A percentile compares a stretch with the other conserved stretches of the same genome.
Conservation (phyloP, 92 coral and sea anemone genomes). For the Umimayanthus chanpuru region DNA sequence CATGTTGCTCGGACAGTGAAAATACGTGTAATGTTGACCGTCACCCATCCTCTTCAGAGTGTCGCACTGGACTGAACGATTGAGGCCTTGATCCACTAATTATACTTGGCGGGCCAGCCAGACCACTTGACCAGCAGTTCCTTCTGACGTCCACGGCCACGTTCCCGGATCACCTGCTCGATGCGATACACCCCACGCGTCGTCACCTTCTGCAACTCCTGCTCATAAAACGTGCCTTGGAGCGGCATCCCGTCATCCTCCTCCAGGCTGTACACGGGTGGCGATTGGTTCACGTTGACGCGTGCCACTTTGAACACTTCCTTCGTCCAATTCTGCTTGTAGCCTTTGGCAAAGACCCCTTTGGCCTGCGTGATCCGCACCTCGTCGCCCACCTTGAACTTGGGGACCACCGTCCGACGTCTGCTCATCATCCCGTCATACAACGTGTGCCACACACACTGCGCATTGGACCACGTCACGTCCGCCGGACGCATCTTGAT, state of each 20-base stretch:
- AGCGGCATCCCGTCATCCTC: background rate
- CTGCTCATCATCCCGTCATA: background rate
- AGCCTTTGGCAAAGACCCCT: background rate
- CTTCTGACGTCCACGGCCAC: background rate
- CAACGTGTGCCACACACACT: background rate
- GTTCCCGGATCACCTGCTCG: background rate
- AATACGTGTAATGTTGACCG: background rate
- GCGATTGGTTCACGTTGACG: background rate
- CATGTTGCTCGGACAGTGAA: background rate
- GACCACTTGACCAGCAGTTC: background rate
- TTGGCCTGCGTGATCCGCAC: background rate
- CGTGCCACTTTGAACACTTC: background rate
- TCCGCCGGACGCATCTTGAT: background rate
- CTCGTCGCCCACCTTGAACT: background rate
- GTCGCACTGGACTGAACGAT: background rate
- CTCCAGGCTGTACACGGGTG: background rate
- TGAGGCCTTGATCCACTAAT: background rate
- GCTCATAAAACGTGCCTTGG: background rate
- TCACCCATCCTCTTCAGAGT: background rate
- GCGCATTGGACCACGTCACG: background rate
- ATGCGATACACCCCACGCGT: background rate
- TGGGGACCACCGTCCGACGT: no score
- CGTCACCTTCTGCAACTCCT: background rate
- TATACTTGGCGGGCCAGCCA: background rate
- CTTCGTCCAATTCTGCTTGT: background rate